These are phyloP conservation scores for Monochamus alternatus DNA, from an alignment of 2,888 invertebrate genomes.

Conservation along the genomic window DNA sequence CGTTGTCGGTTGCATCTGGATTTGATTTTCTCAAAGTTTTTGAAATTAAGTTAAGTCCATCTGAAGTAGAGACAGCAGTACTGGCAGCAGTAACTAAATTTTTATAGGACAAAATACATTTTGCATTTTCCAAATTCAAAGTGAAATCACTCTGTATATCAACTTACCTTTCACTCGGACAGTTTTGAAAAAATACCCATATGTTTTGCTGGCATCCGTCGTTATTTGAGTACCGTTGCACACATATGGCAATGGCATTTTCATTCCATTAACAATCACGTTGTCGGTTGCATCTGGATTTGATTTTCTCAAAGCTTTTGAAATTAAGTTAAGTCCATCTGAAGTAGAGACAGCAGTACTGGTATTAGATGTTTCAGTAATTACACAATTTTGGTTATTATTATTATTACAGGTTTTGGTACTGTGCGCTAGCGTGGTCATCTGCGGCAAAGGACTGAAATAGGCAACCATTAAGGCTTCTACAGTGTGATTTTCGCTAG, in stretches of 20 bases:
- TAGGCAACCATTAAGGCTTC: slow-evolving; percentile 83
- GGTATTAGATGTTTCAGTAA: slow-evolving; percentile 28
- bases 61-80: too few species aligned
- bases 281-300: slow-evolving; percentile 26
- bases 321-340: slow-evolving; percentile 22
- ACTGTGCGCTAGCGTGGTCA: slow-evolving; percentile 66
- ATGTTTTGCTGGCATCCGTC: slow-evolving; percentile 78
- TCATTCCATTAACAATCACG: slow-evolving; percentile 60
- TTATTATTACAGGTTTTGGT: slow-evolving; percentile 57
- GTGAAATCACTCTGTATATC: too few species aligned
- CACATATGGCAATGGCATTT: slow-evolving; percentile 70
- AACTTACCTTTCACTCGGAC: slow-evolving; percentile 79
- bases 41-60: slow-evolving; percentile 10
- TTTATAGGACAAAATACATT: too few species aligned
- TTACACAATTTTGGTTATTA: slow-evolving; percentile 49
- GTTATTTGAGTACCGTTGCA: slow-evolving; percentile 79
- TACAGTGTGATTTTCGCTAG: slow-evolving; percentile 76
- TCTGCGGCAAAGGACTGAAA: slow-evolving; percentile 74
- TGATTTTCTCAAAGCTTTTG: slow-evolving; percentile 50
- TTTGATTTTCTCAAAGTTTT: slow-evolving; percentile 51
- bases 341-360: slow-evolving; percentile 49
- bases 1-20: slow-evolving; percentile 16
- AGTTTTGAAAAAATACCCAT: slow-evolving; percentile 81
- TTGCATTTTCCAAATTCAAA: too few species aligned
- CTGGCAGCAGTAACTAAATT: too few species aligned